phyloP scores from a whole-genome alignment of 2,797 vertebrate genomes.

The Sternarchorhynchus goeldii region DNA sequence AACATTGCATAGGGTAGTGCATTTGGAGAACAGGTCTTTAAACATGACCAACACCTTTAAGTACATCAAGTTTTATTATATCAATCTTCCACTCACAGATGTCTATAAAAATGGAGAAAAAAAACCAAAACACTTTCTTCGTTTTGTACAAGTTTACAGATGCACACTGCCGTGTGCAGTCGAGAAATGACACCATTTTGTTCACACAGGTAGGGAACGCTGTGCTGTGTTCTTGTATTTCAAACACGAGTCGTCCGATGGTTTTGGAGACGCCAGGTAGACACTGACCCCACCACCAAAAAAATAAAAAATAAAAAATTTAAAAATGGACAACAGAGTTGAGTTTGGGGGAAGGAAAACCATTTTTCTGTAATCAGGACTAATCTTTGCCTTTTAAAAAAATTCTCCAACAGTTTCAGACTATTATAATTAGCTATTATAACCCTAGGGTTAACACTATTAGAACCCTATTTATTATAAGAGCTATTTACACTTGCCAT shows the following conservation, averaged over 20 bases:
- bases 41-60: slow-evolving; percentile 37
- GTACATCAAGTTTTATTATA: slow-evolving; percentile 77
- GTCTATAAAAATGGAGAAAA: slow-evolving; percentile 94
- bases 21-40: too few relatives aligned
- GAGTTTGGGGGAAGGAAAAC: too few relatives aligned
- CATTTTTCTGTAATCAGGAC: too few relatives aligned
- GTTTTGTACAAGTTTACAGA: slow-evolving; percentile 94
- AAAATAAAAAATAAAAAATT: too few relatives aligned
- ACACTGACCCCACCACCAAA: background rate
- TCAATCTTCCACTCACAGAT: slow-evolving; percentile 77
- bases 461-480: too few relatives aligned
- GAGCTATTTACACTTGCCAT: too few relatives aligned
- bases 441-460: too few relatives aligned
- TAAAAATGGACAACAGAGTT: too few relatives aligned
- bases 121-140: slow-evolving; percentile 83
- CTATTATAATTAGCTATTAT: too few relatives aligned
- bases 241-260: background rate
- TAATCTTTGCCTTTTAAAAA: too few relatives aligned
- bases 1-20: too few relatives aligned
- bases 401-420: too few relatives aligned
- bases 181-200: slow-evolving; percentile 22
- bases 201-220: slow-evolving; percentile 60
- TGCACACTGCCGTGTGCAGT: slow-evolving; percentile 79
- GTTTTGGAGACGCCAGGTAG: background rate
- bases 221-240: background rate